These are phyloP conservation scores for Eurypyga helias DNA, from an alignment of 2,113 vertebrate genomes.

Conservation along the genomic window DNA sequence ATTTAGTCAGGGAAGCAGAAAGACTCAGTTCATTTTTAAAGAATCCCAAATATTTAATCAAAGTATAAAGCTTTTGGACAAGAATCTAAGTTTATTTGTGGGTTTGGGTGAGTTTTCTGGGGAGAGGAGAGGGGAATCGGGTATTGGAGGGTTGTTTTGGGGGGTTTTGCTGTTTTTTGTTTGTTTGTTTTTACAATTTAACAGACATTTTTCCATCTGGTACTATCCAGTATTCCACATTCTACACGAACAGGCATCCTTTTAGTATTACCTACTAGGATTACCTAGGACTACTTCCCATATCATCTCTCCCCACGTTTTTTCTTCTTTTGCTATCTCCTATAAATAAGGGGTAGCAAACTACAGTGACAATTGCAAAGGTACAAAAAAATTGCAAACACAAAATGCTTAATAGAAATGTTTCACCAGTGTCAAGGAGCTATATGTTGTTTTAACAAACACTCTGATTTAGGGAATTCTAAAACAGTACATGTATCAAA, in stretches of 20 bases:
- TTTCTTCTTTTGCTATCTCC: background rate
- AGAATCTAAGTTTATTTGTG: background rate
- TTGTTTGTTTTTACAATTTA: background rate
- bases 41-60: background rate
- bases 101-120: background rate
- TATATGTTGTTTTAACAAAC: background rate
- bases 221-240: background rate
- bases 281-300: background rate
- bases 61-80: background rate
- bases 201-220: background rate
- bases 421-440: background rate
- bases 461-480: background rate
- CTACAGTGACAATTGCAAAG: background rate
- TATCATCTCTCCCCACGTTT: background rate
- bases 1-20: background rate
- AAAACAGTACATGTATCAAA: background rate
- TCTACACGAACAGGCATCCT: background rate
- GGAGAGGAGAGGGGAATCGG: fast-evolving
- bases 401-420: background rate
- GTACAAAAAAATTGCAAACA: background rate
- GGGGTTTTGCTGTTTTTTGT: background rate
- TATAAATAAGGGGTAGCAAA: background rate
- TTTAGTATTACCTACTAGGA: background rate
- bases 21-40: background rate
- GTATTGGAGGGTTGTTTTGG: background rate